These are phyloP conservation scores for Tetraneura akinire DNA, from an alignment of 1,140 invertebrate genomes.

Conservation along the genomic window DNA sequence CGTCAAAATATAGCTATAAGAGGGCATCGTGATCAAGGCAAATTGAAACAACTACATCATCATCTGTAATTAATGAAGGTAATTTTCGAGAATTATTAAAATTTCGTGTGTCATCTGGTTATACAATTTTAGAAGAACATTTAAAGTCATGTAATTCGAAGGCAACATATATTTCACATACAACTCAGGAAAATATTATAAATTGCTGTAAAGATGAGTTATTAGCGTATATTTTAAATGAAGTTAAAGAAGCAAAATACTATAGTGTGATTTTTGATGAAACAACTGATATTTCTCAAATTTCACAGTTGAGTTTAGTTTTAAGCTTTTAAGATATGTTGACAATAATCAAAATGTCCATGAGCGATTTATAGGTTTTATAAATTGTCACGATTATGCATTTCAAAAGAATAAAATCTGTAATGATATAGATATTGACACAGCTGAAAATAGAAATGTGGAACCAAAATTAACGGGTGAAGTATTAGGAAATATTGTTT, in stretches of 20 bases:
- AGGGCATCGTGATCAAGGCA: slow-evolving; percentile 3
- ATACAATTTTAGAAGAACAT: slow-evolving; percentile 3
- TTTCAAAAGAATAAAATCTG: no score
- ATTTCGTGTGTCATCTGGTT: not conserved
- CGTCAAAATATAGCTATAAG: no score
- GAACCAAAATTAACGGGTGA: no score
- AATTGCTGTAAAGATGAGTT: not conserved
- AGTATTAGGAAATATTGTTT: no score
- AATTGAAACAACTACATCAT: no score
- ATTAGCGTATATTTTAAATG: slow-evolving; percentile 4
- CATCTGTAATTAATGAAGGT: not conserved
- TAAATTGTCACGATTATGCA: no score
- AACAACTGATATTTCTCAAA: no score
- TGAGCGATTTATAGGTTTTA: slow-evolving; percentile 32
- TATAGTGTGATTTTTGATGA: no score
- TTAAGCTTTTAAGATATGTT: slow-evolving; percentile 38
- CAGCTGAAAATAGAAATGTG: no score
- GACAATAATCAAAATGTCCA: not conserved
- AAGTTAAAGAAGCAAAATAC: no score
- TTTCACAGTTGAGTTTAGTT: no score
- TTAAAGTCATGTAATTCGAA: not conserved
- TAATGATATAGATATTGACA: no score
- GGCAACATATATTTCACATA: not conserved
- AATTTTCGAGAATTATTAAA: slow-evolving; percentile 24
- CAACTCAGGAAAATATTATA: slow-evolving; percentile 25